Conservation (phyloP, 64 coral and sea anemone genomes). For the Platygyra sinensis region DNA sequence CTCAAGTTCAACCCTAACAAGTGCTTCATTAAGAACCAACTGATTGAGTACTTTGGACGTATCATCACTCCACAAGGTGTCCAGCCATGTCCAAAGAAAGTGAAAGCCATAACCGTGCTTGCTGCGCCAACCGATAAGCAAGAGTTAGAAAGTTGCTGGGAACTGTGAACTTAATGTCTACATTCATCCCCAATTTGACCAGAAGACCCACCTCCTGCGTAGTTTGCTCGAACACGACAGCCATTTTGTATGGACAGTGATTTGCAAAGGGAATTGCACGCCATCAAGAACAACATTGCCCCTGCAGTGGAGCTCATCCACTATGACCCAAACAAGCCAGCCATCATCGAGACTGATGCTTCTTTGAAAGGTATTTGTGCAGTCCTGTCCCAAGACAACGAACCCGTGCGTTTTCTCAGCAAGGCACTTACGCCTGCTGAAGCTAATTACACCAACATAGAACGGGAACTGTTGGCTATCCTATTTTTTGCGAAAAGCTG, state of each 20-base stretch:
- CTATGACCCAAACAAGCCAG: conserved; percentile 29
- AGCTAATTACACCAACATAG: conserved; percentile 63
- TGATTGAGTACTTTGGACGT: conserved; percentile 77
- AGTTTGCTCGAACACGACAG: conserved; percentile 54
- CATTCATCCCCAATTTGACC: conserved; percentile 54
- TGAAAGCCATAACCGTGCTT: conserved; percentile 31
- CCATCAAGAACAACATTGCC: conserved; percentile 22
- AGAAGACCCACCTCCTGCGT: conserved; percentile 58
- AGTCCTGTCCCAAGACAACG: conserved; percentile 36
- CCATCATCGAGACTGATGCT: conserved; percentile 39
- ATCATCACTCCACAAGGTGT: conserved; percentile 75
- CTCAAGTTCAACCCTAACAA: conserved; percentile 77
- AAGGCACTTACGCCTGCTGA: conserved; percentile 37
- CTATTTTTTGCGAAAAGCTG: conserved; percentile 62
- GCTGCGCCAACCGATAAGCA: conserved; percentile 63
- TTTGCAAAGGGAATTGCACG: conserved; percentile 10
- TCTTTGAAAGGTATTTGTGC: conserved; percentile 30
- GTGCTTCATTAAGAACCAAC: conserved; percentile 66
- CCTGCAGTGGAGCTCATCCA: conserved; percentile 17
- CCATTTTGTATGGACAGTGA: conserved; percentile 43
- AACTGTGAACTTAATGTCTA: conserved; percentile 63
- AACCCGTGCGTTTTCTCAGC: conserved; percentile 44
- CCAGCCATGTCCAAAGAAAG: conserved; percentile 66
- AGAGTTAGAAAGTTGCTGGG: conserved; percentile 58
- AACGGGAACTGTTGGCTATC: conserved; percentile 52